These are phyloP conservation scores for Sebastes paucispinis DNA, from an alignment of 2,797 vertebrate species.

Conservation along the genomic window DNA sequence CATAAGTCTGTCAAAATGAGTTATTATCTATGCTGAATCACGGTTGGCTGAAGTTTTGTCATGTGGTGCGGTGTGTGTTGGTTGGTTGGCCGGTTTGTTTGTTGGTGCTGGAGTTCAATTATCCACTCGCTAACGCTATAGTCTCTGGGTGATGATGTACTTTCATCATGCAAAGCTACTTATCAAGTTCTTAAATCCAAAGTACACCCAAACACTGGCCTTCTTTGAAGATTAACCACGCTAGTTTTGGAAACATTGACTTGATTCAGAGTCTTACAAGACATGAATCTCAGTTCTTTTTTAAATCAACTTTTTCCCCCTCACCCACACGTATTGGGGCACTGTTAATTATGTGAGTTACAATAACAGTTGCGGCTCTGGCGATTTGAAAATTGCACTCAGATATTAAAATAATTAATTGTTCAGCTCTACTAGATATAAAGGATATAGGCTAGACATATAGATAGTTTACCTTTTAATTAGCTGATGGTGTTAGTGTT, in stretches of 20 bases:
- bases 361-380: not conserved
- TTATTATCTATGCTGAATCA: not conserved
- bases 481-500: not conserved
- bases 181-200: not conserved
- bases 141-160: not conserved
- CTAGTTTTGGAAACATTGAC: not conserved
- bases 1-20: not conserved
- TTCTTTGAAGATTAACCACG: not conserved
- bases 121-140: not conserved
- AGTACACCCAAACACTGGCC: not conserved
- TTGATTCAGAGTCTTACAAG: not conserved
- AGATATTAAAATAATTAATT: not conserved
- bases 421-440: not conserved
- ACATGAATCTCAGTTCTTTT: not conserved
- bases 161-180: conserved; percentile 1
- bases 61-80: not conserved
- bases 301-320: not conserved
- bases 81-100: not conserved
- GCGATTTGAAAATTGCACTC: not conserved
- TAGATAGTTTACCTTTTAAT: conserved; percentile 1
- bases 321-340: not conserved
- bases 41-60: not conserved
- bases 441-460: not conserved
- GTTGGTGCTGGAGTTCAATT: not conserved
- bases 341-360: conserved; percentile 1